Evolutionary conservation across 2,888 invertebrate species (phyloP).

Genomic region (Sphaerophoria rueppellii): DNA sequence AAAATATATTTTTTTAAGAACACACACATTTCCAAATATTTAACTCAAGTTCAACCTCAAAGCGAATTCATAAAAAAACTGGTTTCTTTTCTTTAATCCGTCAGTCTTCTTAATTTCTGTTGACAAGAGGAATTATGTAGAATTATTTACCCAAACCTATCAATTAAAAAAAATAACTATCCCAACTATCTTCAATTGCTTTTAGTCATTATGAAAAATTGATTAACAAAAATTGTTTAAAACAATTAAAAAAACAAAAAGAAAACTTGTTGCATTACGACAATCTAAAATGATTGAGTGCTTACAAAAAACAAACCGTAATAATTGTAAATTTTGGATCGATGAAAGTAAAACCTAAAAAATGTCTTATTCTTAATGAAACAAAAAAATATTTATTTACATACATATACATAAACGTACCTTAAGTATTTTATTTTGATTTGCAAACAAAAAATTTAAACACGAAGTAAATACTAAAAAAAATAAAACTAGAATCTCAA

Average conservation of each 20-base stretch:
- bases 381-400: conserved; percentile 21
- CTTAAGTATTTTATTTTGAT: conserved; percentile 53
- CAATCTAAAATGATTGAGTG: conserved; percentile 69
- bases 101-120: background rate
- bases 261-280: conserved; percentile 65
- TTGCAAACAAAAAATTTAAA: conserved; percentile 34
- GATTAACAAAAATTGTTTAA: conserved; percentile 9
- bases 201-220: background rate
- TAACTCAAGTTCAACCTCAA: conserved; percentile 7
- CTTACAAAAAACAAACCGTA: conserved; percentile 29
- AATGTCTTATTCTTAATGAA: conserved; percentile 12
- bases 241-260: conserved; percentile 11
- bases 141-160: no score
- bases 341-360: conserved; percentile 28
- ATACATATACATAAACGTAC: conserved; percentile 17
- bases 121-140: background rate
- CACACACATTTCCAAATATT: conserved; percentile 35
- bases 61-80: conserved; percentile 23
- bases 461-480: conserved; percentile 23
- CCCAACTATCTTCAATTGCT: no score
- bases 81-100: conserved; percentile 52
- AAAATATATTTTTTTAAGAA: conserved; percentile 50
- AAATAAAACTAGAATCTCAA: conserved; percentile 66
- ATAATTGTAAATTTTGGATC: conserved; percentile 55
- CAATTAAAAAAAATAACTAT: background rate